Evolutionary conservation across 2,797 vertebrate genomes (phyloP).

Genomic region (Buceros bicornis): DNA sequence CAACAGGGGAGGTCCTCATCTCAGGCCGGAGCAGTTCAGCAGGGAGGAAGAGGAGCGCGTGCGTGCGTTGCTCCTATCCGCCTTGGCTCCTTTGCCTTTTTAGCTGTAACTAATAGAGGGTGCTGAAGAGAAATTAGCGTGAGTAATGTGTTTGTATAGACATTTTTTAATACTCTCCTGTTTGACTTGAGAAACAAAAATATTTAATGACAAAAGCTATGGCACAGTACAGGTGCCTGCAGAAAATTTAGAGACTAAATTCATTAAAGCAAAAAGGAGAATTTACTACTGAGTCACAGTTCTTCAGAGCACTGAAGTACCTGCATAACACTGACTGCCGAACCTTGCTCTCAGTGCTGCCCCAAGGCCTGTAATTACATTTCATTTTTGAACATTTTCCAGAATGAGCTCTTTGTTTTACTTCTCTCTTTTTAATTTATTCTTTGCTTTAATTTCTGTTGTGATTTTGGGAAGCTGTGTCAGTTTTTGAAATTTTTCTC

Average conservation of each 20-base stretch:
- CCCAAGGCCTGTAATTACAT: neutral
- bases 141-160: neutral
- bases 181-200: neutral
- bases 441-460: neutral
- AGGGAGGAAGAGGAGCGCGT: neutral
- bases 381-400: constrained; percentile 2
- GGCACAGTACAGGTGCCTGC: neutral
- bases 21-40: constrained; percentile 38
- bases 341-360: neutral
- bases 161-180: neutral
- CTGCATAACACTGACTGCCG: neutral
- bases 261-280: neutral
- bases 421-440: neutral
- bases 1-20: neutral
- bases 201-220: neutral
- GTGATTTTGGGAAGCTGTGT: neutral
- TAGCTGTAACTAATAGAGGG: neutral
- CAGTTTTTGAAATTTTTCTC: neutral
- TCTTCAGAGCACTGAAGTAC: neutral
- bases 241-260: neutral
- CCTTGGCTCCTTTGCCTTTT: neutral
- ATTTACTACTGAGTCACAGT: neutral
- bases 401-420: neutral
- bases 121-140: neutral
- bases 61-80: neutral